These are phyloP conservation scores for Verasper variegatus DNA, from an alignment of 2,113 vertebrate species.

Conservation along the genomic window DNA sequence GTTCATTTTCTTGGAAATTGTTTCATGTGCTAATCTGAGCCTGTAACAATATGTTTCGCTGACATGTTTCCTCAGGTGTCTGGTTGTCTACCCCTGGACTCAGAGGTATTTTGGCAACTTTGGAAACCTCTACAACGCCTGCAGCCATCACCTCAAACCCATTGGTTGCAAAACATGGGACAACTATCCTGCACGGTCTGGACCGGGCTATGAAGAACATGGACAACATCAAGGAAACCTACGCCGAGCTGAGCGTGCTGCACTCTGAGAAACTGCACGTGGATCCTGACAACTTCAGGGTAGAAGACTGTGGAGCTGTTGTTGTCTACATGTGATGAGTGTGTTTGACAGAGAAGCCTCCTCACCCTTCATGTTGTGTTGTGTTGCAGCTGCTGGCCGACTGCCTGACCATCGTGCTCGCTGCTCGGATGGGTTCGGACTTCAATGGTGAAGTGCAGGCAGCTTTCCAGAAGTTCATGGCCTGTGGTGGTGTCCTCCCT, in stretches of 20 bases:
- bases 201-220: slow-evolving; percentile 82
- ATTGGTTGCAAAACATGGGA: slow-evolving; percentile 80
- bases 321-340: not conserved
- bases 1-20: too few species aligned
- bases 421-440: slow-evolving; percentile 49
- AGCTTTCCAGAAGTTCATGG: slow-evolving; percentile 86
- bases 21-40: not conserved
- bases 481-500: slow-evolving; percentile 84
- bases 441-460: slow-evolving; percentile 80
- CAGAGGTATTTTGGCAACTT: slow-evolving; percentile 79
- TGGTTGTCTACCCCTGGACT: slow-evolving; percentile 88
- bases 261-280: slow-evolving; percentile 88
- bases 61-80: slow-evolving; percentile 48
- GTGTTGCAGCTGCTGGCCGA: slow-evolving; percentile 85
- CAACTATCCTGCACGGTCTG: slow-evolving; percentile 76
- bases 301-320: slow-evolving; percentile 2
- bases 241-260: slow-evolving; percentile 79
- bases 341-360: not conserved
- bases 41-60: not conserved
- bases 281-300: slow-evolving; percentile 83
- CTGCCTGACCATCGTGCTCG: slow-evolving; percentile 81
- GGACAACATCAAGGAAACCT: slow-evolving; percentile 83
- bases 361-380: not conserved
- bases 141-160: slow-evolving; percentile 78
- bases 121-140: slow-evolving; percentile 85